phyloP scores from a whole-genome alignment of 2,888 invertebrate species.

The Conus canariensis region DNA sequence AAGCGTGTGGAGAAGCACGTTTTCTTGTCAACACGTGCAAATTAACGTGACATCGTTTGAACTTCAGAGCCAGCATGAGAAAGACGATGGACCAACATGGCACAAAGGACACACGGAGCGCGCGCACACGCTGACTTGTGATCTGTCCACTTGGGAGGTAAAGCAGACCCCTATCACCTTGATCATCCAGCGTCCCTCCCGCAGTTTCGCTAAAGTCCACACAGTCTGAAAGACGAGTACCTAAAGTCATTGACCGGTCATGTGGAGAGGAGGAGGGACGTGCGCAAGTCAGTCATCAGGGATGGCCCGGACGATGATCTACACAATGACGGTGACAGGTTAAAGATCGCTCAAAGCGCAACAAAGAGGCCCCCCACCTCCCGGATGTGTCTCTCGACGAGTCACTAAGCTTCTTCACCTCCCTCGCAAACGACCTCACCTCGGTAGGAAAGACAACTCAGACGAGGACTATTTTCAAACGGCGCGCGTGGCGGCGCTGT shows the following conservation, averaged over 20 bases:
- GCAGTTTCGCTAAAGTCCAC: not conserved
- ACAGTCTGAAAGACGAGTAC: not conserved
- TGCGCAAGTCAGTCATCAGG: too few species aligned
- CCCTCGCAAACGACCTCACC: not conserved
- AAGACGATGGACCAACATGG: not conserved
- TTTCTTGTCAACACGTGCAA: not conserved
- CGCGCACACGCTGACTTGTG: not conserved
- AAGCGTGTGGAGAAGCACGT: not conserved
- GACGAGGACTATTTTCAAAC: not conserved
- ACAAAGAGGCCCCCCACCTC: not conserved
- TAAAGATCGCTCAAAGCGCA: not conserved
- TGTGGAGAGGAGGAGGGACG: not conserved
- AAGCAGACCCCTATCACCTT: conserved; percentile 1
- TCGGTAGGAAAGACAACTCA: not conserved
- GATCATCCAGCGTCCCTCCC: not conserved
- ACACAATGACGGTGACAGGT: not conserved
- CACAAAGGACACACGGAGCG: not conserved
- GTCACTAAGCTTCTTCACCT: not conserved
- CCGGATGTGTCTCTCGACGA: not conserved
- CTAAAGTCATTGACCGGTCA: not conserved
- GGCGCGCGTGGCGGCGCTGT: conserved; percentile 12
- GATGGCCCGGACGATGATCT: not conserved
- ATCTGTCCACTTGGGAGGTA: not conserved
- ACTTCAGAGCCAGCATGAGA: not conserved
- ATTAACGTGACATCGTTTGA: not conserved